Base-by-base conservation (phyloP, 2,113 vertebrate species). In the Cavia porcellus region DNA sequence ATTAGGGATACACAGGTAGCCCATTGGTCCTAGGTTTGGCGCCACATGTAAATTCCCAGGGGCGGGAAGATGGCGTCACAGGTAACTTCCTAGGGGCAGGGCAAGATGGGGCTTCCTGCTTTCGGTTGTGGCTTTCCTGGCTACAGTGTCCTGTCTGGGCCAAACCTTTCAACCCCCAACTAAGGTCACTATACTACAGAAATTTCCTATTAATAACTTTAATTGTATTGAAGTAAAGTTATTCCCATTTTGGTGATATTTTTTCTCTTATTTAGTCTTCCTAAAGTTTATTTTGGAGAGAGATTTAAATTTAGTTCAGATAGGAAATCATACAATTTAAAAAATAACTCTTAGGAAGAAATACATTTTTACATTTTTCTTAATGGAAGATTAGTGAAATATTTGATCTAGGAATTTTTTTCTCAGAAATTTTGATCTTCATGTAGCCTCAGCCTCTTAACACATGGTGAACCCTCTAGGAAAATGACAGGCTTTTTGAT, bases 391-490 rank as follows among this genome's bases (percentile, higher is more conserved):
- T 80, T 91, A 89, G 57, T 57, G n/a, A 95, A 86, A 81, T 96
- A 68, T 94, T 96, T 96, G 66, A 92, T 68, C 55, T 86, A 64
- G 74, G 66, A 80, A 90, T 42, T 89, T 25, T 90, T 96, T 97
- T 45, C 38, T 95, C 62, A 47, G 52, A 47, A 75, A 50, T 89
- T 38, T 5, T 47, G 50, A 14, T 50, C 13, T 95, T 89, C 47
- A 28, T 74, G 55, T n/a, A 45, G 30, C 25, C 94, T 89, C 61
- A n/a, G 83, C 42, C 55, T 7, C 55, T 64, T 64, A 57, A 74
- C 45, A 52, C 24, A 24, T 55, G 59, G 84, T 86, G 25, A 89
- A 35, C 24, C 22, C 55, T 68, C 20, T 72, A 62, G 83, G 83
- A 83, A 92, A 85, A 93, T 45, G 77, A 84, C 9, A 74, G 75